Percentiles rank a stretch among this genome's conserved stretches.
These are phyloP conservation scores for Litoditis marina DNA, from an alignment of 2,888 invertebrate species.

Conservation along the genomic window DNA sequence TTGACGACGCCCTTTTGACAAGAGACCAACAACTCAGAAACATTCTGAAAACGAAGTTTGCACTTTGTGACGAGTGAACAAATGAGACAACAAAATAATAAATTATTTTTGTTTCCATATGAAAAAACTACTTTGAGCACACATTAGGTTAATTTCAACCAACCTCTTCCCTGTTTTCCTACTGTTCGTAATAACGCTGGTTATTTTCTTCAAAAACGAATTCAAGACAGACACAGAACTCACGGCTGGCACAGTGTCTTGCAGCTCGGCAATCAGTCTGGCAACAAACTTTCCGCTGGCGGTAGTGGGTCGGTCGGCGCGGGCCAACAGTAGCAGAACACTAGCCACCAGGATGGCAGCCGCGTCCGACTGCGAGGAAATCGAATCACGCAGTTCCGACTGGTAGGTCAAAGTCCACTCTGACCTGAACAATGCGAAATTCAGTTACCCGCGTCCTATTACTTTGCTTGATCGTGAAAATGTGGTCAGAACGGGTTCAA, in stretches of 20 bases:
- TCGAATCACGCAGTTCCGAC: slow-evolving; percentile 20
- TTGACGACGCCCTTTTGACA: slow-evolving; percentile 39
- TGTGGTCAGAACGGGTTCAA: too few relatives aligned
- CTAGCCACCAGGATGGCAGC: slow-evolving; percentile 27
- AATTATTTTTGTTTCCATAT: too few relatives aligned
- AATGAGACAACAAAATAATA: slow-evolving; percentile 4
- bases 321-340: slow-evolving; percentile 28
- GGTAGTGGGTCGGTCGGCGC: slow-evolving; percentile 25
- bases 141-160: too few relatives aligned
- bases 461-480: too few relatives aligned
- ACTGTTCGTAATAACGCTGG: too few relatives aligned
- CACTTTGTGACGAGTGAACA: background rate
- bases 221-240: background rate
- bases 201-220: too few relatives aligned
- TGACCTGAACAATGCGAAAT: slow-evolving; percentile 13
- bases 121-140: too few relatives aligned
- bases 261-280: slow-evolving; percentile 60
- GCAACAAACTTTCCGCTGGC: slow-evolving; percentile 91
- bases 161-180: too few relatives aligned
- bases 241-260: slow-evolving; percentile 5
- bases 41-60: background rate
- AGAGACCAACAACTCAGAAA: slow-evolving; percentile 21
- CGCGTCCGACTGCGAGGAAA: slow-evolving; percentile 19
- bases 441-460: too few relatives aligned
- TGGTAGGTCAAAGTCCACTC: slow-evolving; percentile 9